These are phyloP conservation scores for Aphis craccivora DNA, from an alignment of 1,140 invertebrate species.

Conservation along the genomic window DNA sequence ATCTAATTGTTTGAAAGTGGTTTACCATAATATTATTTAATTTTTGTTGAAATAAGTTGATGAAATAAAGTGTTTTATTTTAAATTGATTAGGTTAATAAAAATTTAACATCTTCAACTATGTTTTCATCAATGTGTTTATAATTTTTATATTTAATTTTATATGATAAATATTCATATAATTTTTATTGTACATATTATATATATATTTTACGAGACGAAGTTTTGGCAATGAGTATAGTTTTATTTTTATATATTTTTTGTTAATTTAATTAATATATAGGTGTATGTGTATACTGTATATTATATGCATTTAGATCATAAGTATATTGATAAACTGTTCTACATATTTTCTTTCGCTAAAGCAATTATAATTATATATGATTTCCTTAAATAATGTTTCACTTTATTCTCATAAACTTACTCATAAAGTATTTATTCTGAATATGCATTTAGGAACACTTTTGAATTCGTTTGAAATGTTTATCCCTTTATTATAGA, in stretches of 20 bases:
- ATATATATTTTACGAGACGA: neutral
- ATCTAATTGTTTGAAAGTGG: neutral
- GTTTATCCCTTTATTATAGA: neutral
- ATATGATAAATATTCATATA: neutral
- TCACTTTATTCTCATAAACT: neutral
- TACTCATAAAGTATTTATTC: neutral
- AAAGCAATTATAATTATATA: neutral
- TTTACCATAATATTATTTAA: neutral
- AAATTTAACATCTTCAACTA: neutral
- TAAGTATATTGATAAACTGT: neutral
- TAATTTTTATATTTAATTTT: neutral
- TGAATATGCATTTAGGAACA: neutral
- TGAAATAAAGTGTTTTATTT: neutral
- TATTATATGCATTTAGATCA: neutral
- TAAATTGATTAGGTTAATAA: neutral
- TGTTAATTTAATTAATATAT: neutral
- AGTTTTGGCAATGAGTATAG: neutral
- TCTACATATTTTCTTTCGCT: neutral
- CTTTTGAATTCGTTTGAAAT: neutral
- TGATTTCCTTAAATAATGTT: neutral
- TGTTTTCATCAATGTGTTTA: neutral
- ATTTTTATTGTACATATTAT: neutral
- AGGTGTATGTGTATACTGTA: no score
- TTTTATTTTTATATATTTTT: neutral
- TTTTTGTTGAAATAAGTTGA: neutral